Evolutionary conservation across 2,888 invertebrate species (phyloP), one percentile per base, ranked within the genome.

Genomic region (Netelia melanura): DNA sequence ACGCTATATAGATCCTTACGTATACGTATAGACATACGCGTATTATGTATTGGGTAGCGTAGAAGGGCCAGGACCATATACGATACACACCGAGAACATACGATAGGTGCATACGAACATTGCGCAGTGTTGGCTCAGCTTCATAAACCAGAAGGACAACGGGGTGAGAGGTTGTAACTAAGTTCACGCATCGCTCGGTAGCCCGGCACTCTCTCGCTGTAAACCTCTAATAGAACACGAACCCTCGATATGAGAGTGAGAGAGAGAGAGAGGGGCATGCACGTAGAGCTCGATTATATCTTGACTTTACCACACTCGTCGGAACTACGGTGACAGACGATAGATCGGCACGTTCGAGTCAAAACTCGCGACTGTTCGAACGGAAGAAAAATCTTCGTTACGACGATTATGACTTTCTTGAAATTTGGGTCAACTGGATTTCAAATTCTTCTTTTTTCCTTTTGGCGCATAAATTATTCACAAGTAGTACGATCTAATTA

Each of bases 81-180:
- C 43, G 25, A 17, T 38, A 54, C 70, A 38, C 54, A 44, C 52
- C 54, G 61, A 48, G 74, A 61, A 62, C 14, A 11, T 43, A 68
- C 72, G 76, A 65, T 70, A 75, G 61, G 67, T 76, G 61, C 62
- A 70, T 84, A 90, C 85, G 89, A 89, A 90, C 90, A 90, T 90
- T 89, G 89, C 89, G 87, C 89, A 87, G 84, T 87, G 90, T 90
- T 90, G 88, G 89, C 90, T 91, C 90, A 90, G 89, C 89, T 88
- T 89, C 88, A 56, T 87, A 88, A 88, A 91, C 89, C 87, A 86
- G 88, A 89, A 87, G 30, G 11, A 17, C n/a, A 30, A 75, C 48
- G 52, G 21, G 61, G 14, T 44, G 38, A 21, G 23, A 54, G 67
- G 43, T 67, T 43, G 76, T 76, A 88, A 88, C 89, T 87, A 84